phyloP scores from a whole-genome alignment of 2,888 invertebrate genomes.

The Dastarcus helophoroides region DNA sequence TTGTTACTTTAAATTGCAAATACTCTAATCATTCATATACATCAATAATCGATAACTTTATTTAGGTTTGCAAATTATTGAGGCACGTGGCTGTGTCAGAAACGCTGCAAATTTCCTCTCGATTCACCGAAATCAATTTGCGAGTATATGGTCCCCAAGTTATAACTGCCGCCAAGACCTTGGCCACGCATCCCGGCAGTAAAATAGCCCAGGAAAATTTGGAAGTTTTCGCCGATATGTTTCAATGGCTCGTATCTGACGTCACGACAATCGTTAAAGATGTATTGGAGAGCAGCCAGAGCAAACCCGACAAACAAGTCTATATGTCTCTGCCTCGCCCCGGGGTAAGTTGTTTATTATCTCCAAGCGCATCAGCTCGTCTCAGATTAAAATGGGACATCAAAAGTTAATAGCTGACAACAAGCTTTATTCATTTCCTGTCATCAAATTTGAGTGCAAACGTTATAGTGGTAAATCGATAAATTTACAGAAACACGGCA shows the following conservation, averaged over 20 bases:
- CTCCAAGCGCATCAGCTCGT: not conserved
- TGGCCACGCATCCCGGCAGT: slow-evolving; percentile 84
- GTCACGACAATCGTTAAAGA: slow-evolving; percentile 85
- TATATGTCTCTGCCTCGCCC: slow-evolving; percentile 92
- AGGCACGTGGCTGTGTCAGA: slow-evolving; percentile 93
- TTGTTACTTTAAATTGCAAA: too few relatives aligned
- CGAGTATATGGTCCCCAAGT: slow-evolving; percentile 89
- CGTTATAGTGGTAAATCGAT: too few relatives aligned
- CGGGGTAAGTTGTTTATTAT: slow-evolving; percentile 81
- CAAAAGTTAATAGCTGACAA: too few relatives aligned
- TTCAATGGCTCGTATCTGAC: slow-evolving; percentile 87
- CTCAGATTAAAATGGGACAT: too few relatives aligned
- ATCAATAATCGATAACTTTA: too few relatives aligned
- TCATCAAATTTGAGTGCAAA: too few relatives aligned
- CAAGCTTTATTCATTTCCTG: slow-evolving; percentile 2
- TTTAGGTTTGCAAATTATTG: slow-evolving; percentile 86
- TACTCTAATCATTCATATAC: too few relatives aligned
- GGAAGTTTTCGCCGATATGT: slow-evolving; percentile 90
- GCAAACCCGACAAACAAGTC: slow-evolving; percentile 58
- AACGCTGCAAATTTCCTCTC: slow-evolving; percentile 88
- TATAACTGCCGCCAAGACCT: slow-evolving; percentile 83
- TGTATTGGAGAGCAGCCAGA: slow-evolving; percentile 67
- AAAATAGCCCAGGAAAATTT: slow-evolving; percentile 95
- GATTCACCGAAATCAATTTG: slow-evolving; percentile 91
- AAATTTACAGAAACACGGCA: slow-evolving; percentile 91